Evolutionary conservation across 1,140 invertebrate species (phyloP), one percentile per base, ranked within the genome.

Genomic region (Hyposmocoma kahamanoa): DNA sequence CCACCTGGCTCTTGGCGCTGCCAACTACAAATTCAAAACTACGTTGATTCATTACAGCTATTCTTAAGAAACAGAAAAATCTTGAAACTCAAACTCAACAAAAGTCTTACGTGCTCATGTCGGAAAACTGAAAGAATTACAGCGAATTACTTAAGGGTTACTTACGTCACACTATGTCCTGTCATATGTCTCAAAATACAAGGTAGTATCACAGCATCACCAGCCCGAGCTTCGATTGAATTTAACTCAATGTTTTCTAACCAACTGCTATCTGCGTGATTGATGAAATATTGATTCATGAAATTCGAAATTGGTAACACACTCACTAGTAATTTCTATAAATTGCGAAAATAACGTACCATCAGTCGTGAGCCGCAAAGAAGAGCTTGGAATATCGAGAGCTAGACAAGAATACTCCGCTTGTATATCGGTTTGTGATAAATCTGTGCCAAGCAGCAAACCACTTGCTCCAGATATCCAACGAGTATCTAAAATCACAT

Each of bases 221-320:
- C 81, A n/a, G 57, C 45, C 15, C 67, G 56, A 26, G 81, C 72
- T 56, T 82, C 81, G 21, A 84, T 61, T 6, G 77, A 76, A 61
- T 65, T 81, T 22, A 82, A 46, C 58, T 84, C 78, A 9, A 79
- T 72, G 47, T 68, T 77, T 50, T 82, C 81, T 49, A 81, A 48
- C 78, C 81, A 82, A 59, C 72, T 81, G 63, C 77, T 82, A 32
- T 84, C 81, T 82, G 55, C 11, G n/a, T n/a, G n/a, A n/a, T n/a
- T n/a, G n/a, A n/a, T n/a, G n/a, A n/a, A n/a, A n/a, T n/a, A n/a
- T n/a, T n/a, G n/a, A n/a, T n/a, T n/a, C n/a, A n/a, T n/a, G n/a
- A n/a, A n/a, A n/a, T n/a, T n/a, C n/a, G n/a, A n/a, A n/a, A n/a
- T n/a, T n/a, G n/a, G n/a, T n/a, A n/a, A n/a, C n/a, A n/a, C n/a